These are phyloP conservation scores for Campopleginae sp. DNA, from an alignment of 2,888 invertebrate species.

Conservation along the genomic window DNA sequence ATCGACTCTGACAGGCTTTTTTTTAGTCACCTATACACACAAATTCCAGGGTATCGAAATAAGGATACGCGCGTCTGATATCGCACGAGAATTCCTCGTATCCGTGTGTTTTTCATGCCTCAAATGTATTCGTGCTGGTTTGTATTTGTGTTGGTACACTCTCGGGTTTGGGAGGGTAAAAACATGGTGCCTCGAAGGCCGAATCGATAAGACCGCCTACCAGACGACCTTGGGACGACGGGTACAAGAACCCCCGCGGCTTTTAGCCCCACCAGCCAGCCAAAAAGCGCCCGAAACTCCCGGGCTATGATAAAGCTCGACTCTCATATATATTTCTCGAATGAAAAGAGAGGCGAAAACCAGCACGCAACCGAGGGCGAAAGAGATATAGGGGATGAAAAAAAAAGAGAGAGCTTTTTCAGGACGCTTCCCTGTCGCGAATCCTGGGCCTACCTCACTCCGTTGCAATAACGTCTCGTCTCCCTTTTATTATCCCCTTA, in stretches of 20 bases:
- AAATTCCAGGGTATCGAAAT: constrained; percentile 41
- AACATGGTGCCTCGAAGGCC: constrained; percentile 69
- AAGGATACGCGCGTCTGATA: constrained; percentile 39
- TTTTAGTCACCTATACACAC: constrained; percentile 35
- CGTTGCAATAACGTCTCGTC: constrained; percentile 63
- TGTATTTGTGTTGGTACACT: constrained; percentile 17
- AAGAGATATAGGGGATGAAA: constrained; percentile 24
- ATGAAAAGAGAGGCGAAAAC: constrained; percentile 3
- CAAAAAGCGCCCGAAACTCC: constrained; percentile 69
- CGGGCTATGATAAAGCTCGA: constrained; percentile 41
- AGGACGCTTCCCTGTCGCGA: constrained; percentile 56
- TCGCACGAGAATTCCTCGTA: background rate
- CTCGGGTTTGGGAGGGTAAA: constrained; percentile 47
- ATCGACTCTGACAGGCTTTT: constrained; percentile 48
- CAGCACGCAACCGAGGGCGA: constrained; percentile 32
- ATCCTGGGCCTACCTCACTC: constrained; percentile 80
- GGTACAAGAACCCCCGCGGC: constrained; percentile 61
- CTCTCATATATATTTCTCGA: constrained; percentile 2
- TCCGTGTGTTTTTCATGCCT: constrained; percentile 21
- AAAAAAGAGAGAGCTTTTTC: constrained; percentile 18
- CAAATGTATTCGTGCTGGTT: constrained; percentile 6
- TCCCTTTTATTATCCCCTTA: constrained; percentile 11
- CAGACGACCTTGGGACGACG: constrained; percentile 80
- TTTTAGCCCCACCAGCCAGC: constrained; percentile 69
- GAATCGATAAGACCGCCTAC: constrained; percentile 81